These are phyloP conservation scores for Arvicola amphibius DNA, from an alignment of 2,797 vertebrate genomes.

Conservation along the genomic window DNA sequence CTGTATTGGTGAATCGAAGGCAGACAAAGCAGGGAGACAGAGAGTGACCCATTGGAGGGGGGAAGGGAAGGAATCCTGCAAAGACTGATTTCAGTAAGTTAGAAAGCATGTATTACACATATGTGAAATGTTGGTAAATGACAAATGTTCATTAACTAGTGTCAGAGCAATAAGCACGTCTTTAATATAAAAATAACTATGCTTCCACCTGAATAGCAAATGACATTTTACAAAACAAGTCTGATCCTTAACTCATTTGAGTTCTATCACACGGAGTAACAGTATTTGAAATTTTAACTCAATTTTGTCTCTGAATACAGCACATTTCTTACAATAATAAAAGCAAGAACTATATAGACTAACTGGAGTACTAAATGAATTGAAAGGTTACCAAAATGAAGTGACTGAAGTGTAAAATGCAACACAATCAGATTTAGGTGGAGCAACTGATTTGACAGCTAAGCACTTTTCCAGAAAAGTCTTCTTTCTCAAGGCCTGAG, in stretches of 20 bases:
- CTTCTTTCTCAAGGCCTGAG: not conserved
- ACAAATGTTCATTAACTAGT: conserved; percentile 6
- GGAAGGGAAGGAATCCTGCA: conserved; percentile 34
- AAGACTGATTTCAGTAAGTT: not conserved
- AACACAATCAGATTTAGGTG: not conserved
- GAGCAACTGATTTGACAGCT: not conserved
- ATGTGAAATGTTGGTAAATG: conserved; percentile 28
- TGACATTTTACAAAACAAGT: conserved; percentile 15
- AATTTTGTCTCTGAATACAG: conserved; percentile 21
- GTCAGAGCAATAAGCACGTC: not conserved
- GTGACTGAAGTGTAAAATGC: not conserved
- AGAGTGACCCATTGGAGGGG: not conserved
- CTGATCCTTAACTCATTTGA: not conserved
- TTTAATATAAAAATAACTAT: conserved; percentile 8
- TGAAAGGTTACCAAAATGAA: conserved; percentile 30
- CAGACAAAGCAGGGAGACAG: not conserved
- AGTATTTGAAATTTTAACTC: not conserved
- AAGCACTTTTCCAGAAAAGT: conserved; percentile 15
- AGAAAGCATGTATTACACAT: conserved; percentile 43
- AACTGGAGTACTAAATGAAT: not conserved
- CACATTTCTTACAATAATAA: not conserved
- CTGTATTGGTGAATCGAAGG: conserved; percentile 10
- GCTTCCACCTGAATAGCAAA: not conserved
- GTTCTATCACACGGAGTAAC: not conserved
- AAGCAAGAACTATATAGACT: conserved; percentile 3